These are phyloP conservation scores for Danio choprae DNA, from an alignment of 2,797 vertebrate species.

Conservation along the genomic window DNA sequence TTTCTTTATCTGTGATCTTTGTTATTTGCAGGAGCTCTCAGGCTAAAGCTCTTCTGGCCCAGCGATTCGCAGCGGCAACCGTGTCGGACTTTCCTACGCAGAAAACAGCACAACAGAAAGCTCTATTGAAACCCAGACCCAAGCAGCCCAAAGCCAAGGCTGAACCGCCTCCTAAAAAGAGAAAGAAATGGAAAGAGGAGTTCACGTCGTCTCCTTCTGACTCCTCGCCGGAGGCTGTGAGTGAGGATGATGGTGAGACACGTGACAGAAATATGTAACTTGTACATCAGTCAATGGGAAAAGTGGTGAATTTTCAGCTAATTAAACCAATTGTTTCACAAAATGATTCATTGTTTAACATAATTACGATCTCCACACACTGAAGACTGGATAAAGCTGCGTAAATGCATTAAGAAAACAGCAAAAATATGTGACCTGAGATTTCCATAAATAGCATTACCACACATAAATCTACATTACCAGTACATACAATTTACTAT, in stretches of 20 bases:
- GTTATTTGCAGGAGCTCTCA: conserved; percentile 74
- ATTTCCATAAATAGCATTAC: background rate
- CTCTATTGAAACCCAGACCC: conserved; percentile 82
- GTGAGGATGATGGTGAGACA: conserved; percentile 86
- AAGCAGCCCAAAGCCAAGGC: conserved; percentile 90
- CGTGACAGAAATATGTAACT: too few relatives aligned
- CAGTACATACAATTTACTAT: too few relatives aligned
- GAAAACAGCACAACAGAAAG: conserved; percentile 82
- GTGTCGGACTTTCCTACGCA: conserved; percentile 73
- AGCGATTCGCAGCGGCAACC: conserved; percentile 74
- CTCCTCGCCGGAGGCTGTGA: conserved; percentile 88
- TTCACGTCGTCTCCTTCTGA: conserved; percentile 87
- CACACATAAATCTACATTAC: too few relatives aligned
- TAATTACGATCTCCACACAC: too few relatives aligned
- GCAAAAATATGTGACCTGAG: background rate
- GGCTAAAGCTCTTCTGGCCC: conserved; percentile 79
- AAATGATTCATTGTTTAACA: background rate
- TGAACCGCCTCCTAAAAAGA: conserved; percentile 97
- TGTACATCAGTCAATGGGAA: background rate
- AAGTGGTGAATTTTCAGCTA: background rate
- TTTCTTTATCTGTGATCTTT: background rate
- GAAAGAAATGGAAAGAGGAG: conserved; percentile 97
- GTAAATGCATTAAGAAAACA: background rate
- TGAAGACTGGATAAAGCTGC: background rate
- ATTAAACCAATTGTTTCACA: background rate